Evolutionary conservation across 1,140 invertebrate species (phyloP).

Genomic region (Stegodyphus mimosarum): DNA sequence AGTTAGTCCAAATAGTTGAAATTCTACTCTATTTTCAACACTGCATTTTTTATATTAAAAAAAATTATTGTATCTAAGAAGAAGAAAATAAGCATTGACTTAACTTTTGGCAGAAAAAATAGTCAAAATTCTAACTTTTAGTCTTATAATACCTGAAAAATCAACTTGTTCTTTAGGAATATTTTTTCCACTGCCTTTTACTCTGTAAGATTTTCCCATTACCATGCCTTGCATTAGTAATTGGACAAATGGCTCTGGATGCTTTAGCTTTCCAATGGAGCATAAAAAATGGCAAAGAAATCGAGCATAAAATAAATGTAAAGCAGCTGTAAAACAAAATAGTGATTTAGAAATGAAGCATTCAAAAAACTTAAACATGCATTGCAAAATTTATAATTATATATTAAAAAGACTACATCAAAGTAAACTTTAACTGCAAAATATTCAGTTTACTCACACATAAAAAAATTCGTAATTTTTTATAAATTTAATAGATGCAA

Average conservation of each 20-base stretch:
- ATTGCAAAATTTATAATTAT: too few relatives aligned
- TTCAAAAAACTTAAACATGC: background rate
- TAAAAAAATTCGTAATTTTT: background rate
- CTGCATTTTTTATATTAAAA: background rate
- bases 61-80: background rate
- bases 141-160: conserved; percentile 68
- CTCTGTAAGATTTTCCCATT: conserved; percentile 85
- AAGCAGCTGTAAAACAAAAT: conserved; percentile 73
- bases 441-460: too few relatives aligned
- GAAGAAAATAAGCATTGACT: background rate
- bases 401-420: too few relatives aligned
- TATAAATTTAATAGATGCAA: background rate
- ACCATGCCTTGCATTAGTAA: conserved; percentile 95
- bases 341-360: background rate
- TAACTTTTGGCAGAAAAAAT: too few relatives aligned
- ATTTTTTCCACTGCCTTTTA: conserved; percentile 84
- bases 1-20: too few relatives aligned
- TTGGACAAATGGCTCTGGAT: conserved; percentile 89
- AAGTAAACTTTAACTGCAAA: too few relatives aligned
- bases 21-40: background rate
- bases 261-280: conserved; percentile 77
- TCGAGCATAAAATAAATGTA: conserved; percentile 97
- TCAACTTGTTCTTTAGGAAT: conserved; percentile 79
- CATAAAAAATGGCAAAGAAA: conserved; percentile 95
- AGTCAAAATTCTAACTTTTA: background rate